Evolutionary conservation across 2,888 invertebrate genomes (phyloP).

Genomic region (Ferrisia virgata): DNA sequence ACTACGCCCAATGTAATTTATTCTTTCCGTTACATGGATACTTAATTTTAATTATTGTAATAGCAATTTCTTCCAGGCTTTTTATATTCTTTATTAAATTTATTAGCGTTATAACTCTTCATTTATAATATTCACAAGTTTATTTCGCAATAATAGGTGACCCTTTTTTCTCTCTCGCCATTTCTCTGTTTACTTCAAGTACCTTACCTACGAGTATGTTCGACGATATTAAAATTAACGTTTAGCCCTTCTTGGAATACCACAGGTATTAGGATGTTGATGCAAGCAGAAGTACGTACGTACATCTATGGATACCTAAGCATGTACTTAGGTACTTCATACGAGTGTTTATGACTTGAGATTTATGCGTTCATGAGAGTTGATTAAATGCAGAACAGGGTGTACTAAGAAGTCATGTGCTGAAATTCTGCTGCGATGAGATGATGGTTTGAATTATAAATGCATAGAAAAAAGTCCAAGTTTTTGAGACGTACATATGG

Average conservation of each 20-base stretch:
- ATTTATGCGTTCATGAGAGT: too few relatives aligned
- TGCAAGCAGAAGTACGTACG: too few relatives aligned
- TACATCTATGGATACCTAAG: too few relatives aligned
- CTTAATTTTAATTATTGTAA: constrained; percentile 28
- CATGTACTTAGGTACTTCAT: too few relatives aligned
- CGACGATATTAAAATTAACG: background rate
- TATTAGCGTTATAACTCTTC: constrained; percentile 12
- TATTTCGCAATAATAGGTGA: background rate
- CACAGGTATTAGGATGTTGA: background rate
- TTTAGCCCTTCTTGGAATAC: background rate
- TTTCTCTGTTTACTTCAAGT: background rate
- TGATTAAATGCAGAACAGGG: too few relatives aligned
- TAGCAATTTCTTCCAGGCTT: constrained; percentile 2
- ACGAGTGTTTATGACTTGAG: too few relatives aligned
- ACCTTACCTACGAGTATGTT: background rate
- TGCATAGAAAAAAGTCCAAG: too few relatives aligned
- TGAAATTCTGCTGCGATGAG: too few relatives aligned
- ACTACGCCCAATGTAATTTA: constrained; percentile 21
- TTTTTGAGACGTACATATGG: too few relatives aligned
- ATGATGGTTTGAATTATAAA: too few relatives aligned
- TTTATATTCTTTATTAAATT: constrained; percentile 10
- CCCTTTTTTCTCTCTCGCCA: background rate
- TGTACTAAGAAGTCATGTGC: too few relatives aligned
- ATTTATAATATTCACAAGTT: background rate
- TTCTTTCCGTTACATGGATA: constrained; percentile 20